Conservation (phyloP, 2,113 vertebrate genomes). For the Hippocampus abdominalis region DNA sequence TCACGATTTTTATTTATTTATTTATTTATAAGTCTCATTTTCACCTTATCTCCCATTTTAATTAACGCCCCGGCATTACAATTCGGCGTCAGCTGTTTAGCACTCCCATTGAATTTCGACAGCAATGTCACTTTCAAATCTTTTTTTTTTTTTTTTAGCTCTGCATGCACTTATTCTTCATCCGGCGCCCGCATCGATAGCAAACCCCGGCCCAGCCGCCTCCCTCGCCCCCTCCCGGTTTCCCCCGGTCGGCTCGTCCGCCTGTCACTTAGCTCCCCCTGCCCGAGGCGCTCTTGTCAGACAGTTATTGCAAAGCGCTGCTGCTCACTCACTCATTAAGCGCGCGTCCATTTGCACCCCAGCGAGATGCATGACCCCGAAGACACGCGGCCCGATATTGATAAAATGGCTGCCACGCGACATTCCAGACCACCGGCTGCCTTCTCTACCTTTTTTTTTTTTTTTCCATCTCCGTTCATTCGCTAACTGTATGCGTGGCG, state of each 20-base stretch:
- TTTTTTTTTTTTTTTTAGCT: not conserved
- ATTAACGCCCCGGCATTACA: not conserved
- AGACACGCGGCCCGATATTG: not conserved
- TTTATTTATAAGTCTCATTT: no score
- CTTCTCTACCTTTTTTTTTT: not conserved
- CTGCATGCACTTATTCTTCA: not conserved
- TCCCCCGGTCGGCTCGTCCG: not conserved
- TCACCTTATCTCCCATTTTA: no score
- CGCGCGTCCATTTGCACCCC: conserved; percentile 6
- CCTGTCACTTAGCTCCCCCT: not conserved
- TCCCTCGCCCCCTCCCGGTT: not conserved
- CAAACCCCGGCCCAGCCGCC: not conserved
- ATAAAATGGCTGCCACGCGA: not conserved
- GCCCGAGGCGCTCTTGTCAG: not conserved
- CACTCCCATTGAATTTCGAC: not conserved
- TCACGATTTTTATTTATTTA: no score
- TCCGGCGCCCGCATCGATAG: not conserved
- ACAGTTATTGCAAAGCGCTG: not conserved
- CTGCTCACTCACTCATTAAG: conserved; percentile 4
- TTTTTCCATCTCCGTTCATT: not conserved
- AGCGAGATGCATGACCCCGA: conserved; percentile 1
- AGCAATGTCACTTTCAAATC: not conserved
- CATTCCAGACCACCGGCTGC: not conserved
- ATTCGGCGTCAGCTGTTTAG: not conserved
- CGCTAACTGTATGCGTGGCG: not conserved